Evolutionary conservation across 1,140 invertebrate species (phyloP).

Genomic region (Anastrepha obliqua): DNA sequence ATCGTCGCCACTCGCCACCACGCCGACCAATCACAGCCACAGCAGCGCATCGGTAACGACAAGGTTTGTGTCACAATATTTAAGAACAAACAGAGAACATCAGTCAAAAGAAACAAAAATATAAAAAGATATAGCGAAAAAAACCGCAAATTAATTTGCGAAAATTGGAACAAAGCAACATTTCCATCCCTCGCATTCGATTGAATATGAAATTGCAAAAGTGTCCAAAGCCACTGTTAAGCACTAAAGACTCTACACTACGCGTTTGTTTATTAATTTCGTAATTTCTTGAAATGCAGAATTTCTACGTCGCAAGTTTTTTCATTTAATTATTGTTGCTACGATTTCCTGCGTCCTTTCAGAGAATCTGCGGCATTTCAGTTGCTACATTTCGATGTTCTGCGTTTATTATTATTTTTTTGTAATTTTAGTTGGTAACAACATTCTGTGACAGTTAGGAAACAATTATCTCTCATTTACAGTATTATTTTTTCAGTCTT

Average conservation of each 20-base stretch:
- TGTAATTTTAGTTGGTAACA: not conserved
- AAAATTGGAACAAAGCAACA: no score
- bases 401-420: not conserved
- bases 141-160: no score
- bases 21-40: slow-evolving; percentile 63
- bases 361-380: not conserved
- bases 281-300: not conserved
- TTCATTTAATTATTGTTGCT: not conserved
- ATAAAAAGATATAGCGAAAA: no score
- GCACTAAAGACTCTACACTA: no score
- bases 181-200: no score
- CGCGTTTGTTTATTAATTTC: no score
- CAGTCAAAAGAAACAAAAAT: not conserved
- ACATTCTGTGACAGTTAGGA: no score
- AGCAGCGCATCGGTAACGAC: slow-evolving; percentile 63
- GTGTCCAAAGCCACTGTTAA: no score
- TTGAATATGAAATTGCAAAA: no score
- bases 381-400: not conserved
- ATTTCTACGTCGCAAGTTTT: not conserved
- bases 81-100: slow-evolving; percentile 45
- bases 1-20: slow-evolving; percentile 70
- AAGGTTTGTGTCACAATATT: slow-evolving; percentile 69
- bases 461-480: no score
- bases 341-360: not conserved
- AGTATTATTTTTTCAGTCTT: no score